phyloP scores from a whole-genome alignment of 2,797 vertebrate species.

The Rhynchotus rufescens region DNA sequence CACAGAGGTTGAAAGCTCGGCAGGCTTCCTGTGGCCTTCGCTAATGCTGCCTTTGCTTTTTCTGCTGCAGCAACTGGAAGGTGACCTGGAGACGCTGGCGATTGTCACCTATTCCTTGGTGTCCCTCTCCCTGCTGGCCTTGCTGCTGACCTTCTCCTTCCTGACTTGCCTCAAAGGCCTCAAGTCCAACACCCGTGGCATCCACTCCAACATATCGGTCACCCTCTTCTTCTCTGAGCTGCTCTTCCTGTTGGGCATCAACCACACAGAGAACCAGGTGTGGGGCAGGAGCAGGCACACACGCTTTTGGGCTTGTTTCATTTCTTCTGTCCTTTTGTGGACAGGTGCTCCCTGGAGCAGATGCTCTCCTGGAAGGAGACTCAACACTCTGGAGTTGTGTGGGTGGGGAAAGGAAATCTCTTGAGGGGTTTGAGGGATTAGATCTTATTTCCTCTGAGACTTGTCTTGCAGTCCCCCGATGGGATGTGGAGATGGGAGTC shows the following conservation, averaged over 20 bases:
- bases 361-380: neutral
- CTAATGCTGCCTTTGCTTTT: constrained; percentile 35
- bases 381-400: neutral
- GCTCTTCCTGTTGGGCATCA: constrained; percentile 93
- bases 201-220: constrained; percentile 92
- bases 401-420: neutral
- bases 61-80: constrained; percentile 90
- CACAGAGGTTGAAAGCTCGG: neutral
- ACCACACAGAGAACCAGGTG: constrained; percentile 96
- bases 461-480: neutral
- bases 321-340: neutral
- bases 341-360: no score
- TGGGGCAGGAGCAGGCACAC: neutral
- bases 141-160: constrained; percentile 90
- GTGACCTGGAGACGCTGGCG: constrained; percentile 93
- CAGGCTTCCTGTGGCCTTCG: neutral
- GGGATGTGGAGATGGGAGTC: neutral
- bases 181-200: constrained; percentile 95
- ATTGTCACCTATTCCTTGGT: constrained; percentile 92
- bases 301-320: neutral
- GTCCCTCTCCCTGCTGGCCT: constrained; percentile 89
- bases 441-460: neutral
- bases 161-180: constrained; percentile 93
- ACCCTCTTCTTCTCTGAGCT: constrained; percentile 94
- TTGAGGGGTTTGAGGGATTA: no score